Percentiles rank a stretch among this genome's conserved stretches.
Conservation (phyloP, 2,797 vertebrate genomes). For the Knipowitschia caucasica region DNA sequence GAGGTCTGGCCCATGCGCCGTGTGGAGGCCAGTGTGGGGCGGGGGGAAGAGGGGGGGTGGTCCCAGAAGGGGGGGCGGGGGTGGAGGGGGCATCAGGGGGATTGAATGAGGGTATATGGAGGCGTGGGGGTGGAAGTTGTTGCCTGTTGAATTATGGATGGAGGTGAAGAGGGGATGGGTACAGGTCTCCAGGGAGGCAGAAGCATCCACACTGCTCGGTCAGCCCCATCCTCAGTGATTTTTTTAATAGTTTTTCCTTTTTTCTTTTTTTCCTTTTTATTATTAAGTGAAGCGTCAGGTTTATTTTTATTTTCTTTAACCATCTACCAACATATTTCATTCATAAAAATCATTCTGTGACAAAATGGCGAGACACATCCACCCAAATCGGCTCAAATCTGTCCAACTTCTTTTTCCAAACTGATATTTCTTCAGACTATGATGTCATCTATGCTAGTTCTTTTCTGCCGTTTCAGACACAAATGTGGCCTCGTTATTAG, state of each 20-base stretch:
- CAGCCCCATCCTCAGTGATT: constrained; percentile 10
- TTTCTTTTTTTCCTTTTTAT: not conserved
- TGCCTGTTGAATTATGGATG: constrained; percentile 79
- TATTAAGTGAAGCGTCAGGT: too few species aligned
- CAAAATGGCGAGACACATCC: too few species aligned
- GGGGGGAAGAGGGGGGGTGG: constrained; percentile 33
- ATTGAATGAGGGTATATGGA: constrained; percentile 13
- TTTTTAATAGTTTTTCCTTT: constrained; percentile 8
- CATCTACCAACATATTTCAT: too few species aligned
- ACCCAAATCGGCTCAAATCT: too few species aligned
- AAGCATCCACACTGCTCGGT: constrained; percentile 25
- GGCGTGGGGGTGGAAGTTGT: constrained; percentile 18
- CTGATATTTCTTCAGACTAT: too few species aligned
- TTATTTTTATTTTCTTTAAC: too few species aligned
- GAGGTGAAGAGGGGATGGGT: constrained; percentile 72
- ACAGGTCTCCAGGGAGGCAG: constrained; percentile 55
- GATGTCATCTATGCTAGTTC: too few species aligned
- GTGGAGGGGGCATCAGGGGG: constrained; percentile 47
- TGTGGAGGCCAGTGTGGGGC: constrained; percentile 9
- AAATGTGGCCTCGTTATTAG: too few species aligned
- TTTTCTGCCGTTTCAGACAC: too few species aligned
- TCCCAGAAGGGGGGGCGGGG: constrained; percentile 47
- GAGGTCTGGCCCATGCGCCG: constrained; percentile 31
- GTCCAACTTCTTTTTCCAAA: too few species aligned
- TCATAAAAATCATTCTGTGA: too few species aligned